Evolutionary conservation across 2,113 vertebrate genomes (phyloP).

Genomic region (Mesitornis unicolor): DNA sequence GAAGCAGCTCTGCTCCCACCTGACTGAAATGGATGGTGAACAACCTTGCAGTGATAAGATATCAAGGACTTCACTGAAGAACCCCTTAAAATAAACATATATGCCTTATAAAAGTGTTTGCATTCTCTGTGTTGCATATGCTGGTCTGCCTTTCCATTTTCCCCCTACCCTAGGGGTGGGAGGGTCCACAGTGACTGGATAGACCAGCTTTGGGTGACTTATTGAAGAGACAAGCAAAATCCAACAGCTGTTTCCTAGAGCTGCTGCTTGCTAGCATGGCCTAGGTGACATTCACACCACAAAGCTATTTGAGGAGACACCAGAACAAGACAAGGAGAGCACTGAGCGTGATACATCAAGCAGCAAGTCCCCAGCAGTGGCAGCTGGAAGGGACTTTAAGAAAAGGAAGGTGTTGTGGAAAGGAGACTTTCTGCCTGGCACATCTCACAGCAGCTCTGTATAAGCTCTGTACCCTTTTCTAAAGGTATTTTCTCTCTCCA

Average conservation of each 20-base stretch:
- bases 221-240: neutral
- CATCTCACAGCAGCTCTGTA: neutral
- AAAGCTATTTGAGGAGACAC: neutral
- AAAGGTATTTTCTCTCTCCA: neutral
- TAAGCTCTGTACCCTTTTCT: neutral
- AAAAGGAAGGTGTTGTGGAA: neutral
- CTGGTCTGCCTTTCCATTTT: neutral
- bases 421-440: neutral
- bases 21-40: neutral
- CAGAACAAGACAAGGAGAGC: neutral
- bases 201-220: neutral
- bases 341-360: neutral
- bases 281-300: neutral
- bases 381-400: neutral
- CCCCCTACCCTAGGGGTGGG: neutral
- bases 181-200: neutral
- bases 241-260: neutral
- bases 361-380: fast-evolving
- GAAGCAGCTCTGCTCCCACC: neutral
- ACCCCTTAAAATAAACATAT: neutral
- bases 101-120: neutral
- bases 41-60: neutral
- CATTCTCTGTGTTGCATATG: neutral
- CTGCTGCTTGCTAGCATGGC: neutral
- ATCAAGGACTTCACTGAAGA: neutral